These are phyloP conservation scores for Hyles lineata DNA, from an alignment of 2,888 invertebrate genomes.

Conservation along the genomic window DNA sequence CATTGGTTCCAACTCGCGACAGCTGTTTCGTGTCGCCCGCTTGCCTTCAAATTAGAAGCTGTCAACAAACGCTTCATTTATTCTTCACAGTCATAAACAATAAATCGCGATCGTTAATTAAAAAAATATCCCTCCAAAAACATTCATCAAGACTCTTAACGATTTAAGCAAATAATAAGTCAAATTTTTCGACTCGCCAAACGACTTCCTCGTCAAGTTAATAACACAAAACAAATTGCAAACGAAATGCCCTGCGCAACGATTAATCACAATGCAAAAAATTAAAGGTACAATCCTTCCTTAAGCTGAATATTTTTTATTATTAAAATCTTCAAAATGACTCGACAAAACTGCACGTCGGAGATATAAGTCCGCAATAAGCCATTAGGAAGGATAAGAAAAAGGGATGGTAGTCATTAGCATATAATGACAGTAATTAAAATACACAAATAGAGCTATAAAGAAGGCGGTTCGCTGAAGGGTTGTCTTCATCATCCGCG, in stretches of 20 bases:
- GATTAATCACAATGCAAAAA: slow-evolving; percentile 80
- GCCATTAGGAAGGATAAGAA: slow-evolving; percentile 85
- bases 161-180: slow-evolving; percentile 51
- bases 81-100: slow-evolving; percentile 19
- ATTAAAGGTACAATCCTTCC: slow-evolving; percentile 67
- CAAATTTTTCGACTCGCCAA: slow-evolving; percentile 68
- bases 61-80: slow-evolving; percentile 17
- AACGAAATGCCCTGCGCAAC: slow-evolving; percentile 67
- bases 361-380: slow-evolving; percentile 82
- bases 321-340: slow-evolving; percentile 81
- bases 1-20: slow-evolving; percentile 1
- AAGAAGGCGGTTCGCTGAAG: slow-evolving; percentile 83
- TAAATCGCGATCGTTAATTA: slow-evolving; percentile 34
- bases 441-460: slow-evolving; percentile 89
- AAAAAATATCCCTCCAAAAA: slow-evolving; percentile 31
- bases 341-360: slow-evolving; percentile 71
- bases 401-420: slow-evolving; percentile 85
- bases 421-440: slow-evolving; percentile 90
- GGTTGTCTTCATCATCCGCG: slow-evolving; percentile 82
- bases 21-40: slow-evolving; percentile 12
- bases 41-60: background rate
- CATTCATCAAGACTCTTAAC: slow-evolving; percentile 31
- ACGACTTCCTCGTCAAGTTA: slow-evolving; percentile 79
- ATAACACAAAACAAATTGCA: slow-evolving; percentile 81
- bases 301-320: slow-evolving; percentile 67